These are phyloP conservation scores for Marisa cornuarietis DNA, from an alignment of 1,140 invertebrate species.

Conservation along the genomic window DNA sequence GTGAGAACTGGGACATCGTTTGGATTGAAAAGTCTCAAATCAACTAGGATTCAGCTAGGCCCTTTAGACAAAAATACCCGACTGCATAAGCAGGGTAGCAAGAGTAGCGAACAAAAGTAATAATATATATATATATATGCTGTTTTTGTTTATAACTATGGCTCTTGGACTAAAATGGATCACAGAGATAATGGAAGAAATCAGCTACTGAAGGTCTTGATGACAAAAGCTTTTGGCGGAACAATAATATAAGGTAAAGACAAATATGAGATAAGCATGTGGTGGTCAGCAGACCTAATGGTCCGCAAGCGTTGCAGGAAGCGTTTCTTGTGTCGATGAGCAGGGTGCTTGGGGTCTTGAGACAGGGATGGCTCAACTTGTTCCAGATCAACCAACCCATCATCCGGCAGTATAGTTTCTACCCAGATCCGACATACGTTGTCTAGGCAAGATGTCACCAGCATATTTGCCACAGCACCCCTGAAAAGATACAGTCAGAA, in stretches of 20 bases:
- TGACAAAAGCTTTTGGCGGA: neutral
- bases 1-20: no score
- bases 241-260: neutral
- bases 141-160: no score
- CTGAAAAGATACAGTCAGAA: constrained; percentile 68
- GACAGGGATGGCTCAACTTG: constrained; percentile 80
- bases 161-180: neutral
- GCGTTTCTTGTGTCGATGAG: constrained; percentile 92
- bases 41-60: no score
- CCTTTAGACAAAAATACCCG: no score
- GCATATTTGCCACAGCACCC: constrained; percentile 95
- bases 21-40: no score
- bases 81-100: no score
- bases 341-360: constrained; percentile 81
- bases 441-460: constrained; percentile 97
- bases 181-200: neutral
- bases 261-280: neutral
- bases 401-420: constrained; percentile 95
- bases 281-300: constrained; percentile 78
- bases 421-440: constrained; percentile 99
- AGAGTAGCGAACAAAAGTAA: no score
- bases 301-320: constrained; percentile 96
- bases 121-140: no score
- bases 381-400: constrained; percentile 83
- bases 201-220: no score